Percentiles rank a stretch among this genome's conserved stretches.
Conservation (phyloP, 1,140 invertebrate species). For the Psix sp. region DNA sequence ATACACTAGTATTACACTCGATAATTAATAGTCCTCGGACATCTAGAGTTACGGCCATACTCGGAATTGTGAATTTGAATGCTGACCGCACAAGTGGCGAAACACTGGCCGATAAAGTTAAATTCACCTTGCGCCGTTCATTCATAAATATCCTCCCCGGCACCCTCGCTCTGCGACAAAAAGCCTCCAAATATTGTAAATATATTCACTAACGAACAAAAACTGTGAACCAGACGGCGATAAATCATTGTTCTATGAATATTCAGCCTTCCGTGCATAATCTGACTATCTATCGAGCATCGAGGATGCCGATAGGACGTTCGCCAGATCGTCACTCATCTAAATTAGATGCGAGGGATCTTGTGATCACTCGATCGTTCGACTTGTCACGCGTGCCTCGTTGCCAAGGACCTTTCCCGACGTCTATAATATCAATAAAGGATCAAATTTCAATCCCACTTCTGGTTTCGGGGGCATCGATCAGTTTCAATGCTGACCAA, state of each 20-base stretch:
- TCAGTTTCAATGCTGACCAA: slow-evolving; percentile 52
- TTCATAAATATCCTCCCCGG: slow-evolving; percentile 54
- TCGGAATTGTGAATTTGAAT: slow-evolving; percentile 33
- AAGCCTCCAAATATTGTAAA: slow-evolving; percentile 35
- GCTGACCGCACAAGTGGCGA: slow-evolving; percentile 39
- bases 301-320: slow-evolving; percentile 26
- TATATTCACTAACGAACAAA: slow-evolving; percentile 51
- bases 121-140: slow-evolving; percentile 32
- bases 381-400: slow-evolving; percentile 59
- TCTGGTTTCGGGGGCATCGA: slow-evolving; percentile 56
- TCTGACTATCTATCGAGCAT: slow-evolving; percentile 57
- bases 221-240: slow-evolving; percentile 43
- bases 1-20: slow-evolving; percentile 54
- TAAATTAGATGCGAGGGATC: slow-evolving; percentile 55
- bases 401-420: slow-evolving; percentile 41
- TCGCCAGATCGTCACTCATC: slow-evolving; percentile 55
- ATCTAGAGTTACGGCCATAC: slow-evolving; percentile 38
- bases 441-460: slow-evolving; percentile 51
- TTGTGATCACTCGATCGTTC: slow-evolving; percentile 47
- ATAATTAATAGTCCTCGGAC: slow-evolving; percentile 50
- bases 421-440: slow-evolving; percentile 42
- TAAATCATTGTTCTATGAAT: slow-evolving; percentile 62
- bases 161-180: slow-evolving; percentile 29
- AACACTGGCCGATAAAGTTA: slow-evolving; percentile 24
- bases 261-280: slow-evolving; percentile 60